Evolutionary conservation across 2,113 vertebrate species (phyloP), one percentile per base, ranked within the genome.

Genomic region (Gymnocephalus cernua): DNA sequence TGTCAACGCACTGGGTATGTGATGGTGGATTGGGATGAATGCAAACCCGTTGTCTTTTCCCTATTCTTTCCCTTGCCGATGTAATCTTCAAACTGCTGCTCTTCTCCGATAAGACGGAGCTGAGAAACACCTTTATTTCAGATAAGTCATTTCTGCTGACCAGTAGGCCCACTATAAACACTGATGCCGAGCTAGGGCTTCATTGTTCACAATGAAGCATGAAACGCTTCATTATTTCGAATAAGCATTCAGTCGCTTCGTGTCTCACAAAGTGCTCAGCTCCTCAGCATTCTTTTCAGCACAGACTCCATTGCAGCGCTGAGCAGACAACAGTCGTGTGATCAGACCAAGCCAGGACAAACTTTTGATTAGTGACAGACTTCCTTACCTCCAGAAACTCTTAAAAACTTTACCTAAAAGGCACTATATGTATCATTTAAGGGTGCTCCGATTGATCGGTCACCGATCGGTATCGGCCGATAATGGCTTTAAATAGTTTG

Each of bases 131-230:
- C 74, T 91, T 86, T 54, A 79, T 90, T 77, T 48, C 53, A 93
- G 89, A 91, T 91, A 88, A 91, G 58, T 76, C 58, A 48, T 89
- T 93, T 93, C 73, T 94, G 93, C 93, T 93, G 94, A 94, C 92
- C 89, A 80, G 83, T 82, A 27, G 29, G 29, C 48, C 57, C 74
- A 48, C 58, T 71, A 32, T 63, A 74, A 89, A 89, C 88, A 85
- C 47, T 77, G 74, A 11, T 86, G 93, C 93, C 93, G 90, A 94
- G 84, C 88, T 78, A 80, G 85, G 78, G 56, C 63, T 94, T 86
- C 89, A 92, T 92, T 93, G 87, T 93, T 92, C 87, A 51, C 79
- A 64, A 44, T 69, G 58, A 78, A 81, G 84, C 78, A 83, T 74
- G 80, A 90, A 86, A 79, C 23, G 4, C 51, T 77, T 85, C 77